These are phyloP conservation scores for Microctonus aethiopoides DNA, from an alignment of 2,888 invertebrate species.

Conservation along the genomic window DNA sequence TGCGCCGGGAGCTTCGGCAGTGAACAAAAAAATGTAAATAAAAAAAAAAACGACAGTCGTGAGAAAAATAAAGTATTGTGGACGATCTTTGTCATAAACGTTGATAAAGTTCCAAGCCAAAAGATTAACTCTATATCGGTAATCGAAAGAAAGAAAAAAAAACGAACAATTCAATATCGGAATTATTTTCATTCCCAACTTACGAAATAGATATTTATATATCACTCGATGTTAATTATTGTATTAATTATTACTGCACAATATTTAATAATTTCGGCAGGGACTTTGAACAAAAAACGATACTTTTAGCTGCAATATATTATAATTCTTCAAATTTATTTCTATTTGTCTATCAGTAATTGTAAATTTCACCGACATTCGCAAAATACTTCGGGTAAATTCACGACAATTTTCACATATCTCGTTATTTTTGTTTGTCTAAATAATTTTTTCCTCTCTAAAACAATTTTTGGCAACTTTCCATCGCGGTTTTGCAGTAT, in stretches of 20 bases:
- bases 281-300: too few relatives aligned
- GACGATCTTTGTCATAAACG: constrained; percentile 43
- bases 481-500: constrained; percentile 35
- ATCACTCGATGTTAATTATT: too few relatives aligned
- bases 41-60: not conserved
- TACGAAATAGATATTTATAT: too few relatives aligned
- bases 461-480: constrained; percentile 41
- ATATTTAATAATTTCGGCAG: too few relatives aligned
- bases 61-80: constrained; percentile 32
- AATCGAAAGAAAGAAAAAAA: not conserved
- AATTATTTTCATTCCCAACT: not conserved
- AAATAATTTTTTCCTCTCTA: constrained; percentile 19
- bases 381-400: constrained; percentile 8
- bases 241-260: too few relatives aligned
- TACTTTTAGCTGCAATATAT: too few relatives aligned
- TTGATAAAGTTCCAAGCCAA: constrained; percentile 38
- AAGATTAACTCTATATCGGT: constrained; percentile 41
- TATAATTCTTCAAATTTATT: constrained; percentile 1
- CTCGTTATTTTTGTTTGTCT: constrained; percentile 33
- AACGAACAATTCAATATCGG: constrained; percentile 13
- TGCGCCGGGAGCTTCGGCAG: constrained; percentile 16
- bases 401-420: constrained; percentile 21
- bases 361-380: not conserved
- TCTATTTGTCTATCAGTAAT: not conserved
- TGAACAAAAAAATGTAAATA: not conserved